phyloP scores from a whole-genome alignment of 2,888 invertebrate genomes.

The Mechanitis mazaeus region DNA sequence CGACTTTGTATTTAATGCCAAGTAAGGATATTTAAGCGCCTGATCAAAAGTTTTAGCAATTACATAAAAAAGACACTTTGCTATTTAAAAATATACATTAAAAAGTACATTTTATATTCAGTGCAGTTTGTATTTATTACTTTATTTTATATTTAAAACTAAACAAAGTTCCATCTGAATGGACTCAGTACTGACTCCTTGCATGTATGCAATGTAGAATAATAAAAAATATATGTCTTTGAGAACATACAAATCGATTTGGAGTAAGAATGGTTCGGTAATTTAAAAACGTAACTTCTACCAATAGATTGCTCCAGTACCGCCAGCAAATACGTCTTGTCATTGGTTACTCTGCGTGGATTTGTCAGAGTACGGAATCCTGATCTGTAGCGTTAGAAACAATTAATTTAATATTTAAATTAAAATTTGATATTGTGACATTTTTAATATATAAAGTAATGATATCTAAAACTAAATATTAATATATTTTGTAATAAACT shows the following conservation, averaged over 20 bases:
- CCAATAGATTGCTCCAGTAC: conserved; percentile 51
- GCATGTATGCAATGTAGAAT: not conserved
- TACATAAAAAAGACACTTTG: not conserved
- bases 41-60: conserved; percentile 9
- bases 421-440: no score
- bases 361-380: conserved; percentile 62
- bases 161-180: no score
- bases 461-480: no score
- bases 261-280: conserved; percentile 38
- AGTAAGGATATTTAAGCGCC: conserved; percentile 1
- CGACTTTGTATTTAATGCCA: not conserved
- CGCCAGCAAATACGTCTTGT: conserved; percentile 70
- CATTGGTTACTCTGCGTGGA: conserved; percentile 66
- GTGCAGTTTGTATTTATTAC: not conserved
- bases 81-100: conserved; percentile 5
- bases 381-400: conserved; percentile 32
- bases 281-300: conserved; percentile 51
- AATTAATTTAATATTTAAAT: conserved; percentile 9
- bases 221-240: conserved; percentile 18
- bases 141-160: not conserved
- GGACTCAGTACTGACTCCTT: no score
- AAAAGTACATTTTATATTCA: not conserved
- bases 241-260: conserved; percentile 26
- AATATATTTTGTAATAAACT: no score
- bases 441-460: no score